phyloP scores from a whole-genome alignment of 2,113 vertebrate genomes.

The Equus quagga region DNA sequence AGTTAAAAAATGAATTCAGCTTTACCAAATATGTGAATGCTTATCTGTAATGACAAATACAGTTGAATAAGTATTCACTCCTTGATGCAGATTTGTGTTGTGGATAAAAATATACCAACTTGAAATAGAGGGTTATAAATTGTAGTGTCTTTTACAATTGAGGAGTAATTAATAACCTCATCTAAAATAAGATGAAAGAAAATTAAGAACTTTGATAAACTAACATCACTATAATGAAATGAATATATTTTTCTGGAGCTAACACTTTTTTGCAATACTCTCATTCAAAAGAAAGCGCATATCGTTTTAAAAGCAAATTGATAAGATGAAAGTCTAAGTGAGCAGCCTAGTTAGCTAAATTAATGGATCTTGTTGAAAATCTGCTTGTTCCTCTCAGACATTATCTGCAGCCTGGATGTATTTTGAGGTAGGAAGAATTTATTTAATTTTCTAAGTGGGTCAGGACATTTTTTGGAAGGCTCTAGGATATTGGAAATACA shows the following conservation, averaged over 20 bases:
- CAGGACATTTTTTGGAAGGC: background rate
- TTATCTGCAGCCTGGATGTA: background rate
- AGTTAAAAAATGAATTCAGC: conserved; percentile 76
- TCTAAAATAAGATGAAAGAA: conserved; percentile 41
- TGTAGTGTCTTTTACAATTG: conserved; percentile 64
- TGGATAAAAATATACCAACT: conserved; percentile 63
- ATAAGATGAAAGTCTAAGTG: background rate
- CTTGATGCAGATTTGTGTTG: conserved; percentile 29
- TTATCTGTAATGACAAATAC: conserved; percentile 80
- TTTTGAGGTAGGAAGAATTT: background rate
- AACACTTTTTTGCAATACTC: background rate
- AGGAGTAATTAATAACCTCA: conserved; percentile 70
- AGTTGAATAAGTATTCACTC: conserved; percentile 75
- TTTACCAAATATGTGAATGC: conserved; percentile 68
- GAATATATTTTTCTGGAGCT: background rate
- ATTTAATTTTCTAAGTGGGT: background rate
- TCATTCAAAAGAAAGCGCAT: conserved; percentile 25
- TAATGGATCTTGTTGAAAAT: conserved; percentile 14
- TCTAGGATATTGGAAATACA: background rate
- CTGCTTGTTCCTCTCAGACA: background rate
- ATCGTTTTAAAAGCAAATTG: conserved; percentile 1
- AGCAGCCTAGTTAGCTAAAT: background rate
- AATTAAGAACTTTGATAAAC: conserved; percentile 34
- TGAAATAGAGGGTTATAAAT: conserved; percentile 66
- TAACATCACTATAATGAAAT: conserved; percentile 39